Conservation (phyloP, 1,140 invertebrate species). For the Phortica variegata region DNA sequence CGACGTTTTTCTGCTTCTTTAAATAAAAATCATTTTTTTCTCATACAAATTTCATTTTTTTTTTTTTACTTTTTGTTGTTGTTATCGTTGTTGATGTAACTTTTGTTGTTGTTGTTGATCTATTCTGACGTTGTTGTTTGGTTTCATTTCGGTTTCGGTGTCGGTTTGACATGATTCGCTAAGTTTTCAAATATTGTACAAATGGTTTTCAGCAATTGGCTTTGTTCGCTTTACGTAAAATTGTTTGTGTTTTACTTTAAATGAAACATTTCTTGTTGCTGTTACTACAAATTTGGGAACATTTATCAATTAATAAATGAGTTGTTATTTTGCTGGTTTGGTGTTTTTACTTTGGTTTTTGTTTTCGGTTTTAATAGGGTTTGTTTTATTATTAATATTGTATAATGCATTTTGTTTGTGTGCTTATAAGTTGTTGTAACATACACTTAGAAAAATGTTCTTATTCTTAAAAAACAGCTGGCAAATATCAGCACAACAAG, state of each 20-base stretch:
- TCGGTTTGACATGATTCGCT: conserved; percentile 30
- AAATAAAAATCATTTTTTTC: too few relatives aligned
- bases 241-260: too few relatives aligned
- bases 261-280: too few relatives aligned
- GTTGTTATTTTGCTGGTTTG: too few relatives aligned
- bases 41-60: conserved; percentile 43
- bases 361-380: too few relatives aligned
- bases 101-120: conserved; percentile 15
- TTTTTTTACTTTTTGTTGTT: conserved; percentile 11
- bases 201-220: conserved; percentile 47
- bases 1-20: too few relatives aligned
- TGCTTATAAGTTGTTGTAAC: too few relatives aligned
- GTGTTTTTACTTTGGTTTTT: too few relatives aligned
- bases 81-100: background rate
- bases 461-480: conserved; percentile 23
- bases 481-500: conserved; percentile 30
- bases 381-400: too few relatives aligned
- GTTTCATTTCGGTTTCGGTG: conserved; percentile 3
- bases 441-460: conserved; percentile 46
- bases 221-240: conserved; percentile 2
- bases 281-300: too few relatives aligned
- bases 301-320: too few relatives aligned
- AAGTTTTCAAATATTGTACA: conserved; percentile 33
- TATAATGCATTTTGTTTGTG: too few relatives aligned
- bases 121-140: conserved; percentile 16